Evolutionary conservation across 1,140 invertebrate species (phyloP).

Genomic region (Philopotamus ludificatus): DNA sequence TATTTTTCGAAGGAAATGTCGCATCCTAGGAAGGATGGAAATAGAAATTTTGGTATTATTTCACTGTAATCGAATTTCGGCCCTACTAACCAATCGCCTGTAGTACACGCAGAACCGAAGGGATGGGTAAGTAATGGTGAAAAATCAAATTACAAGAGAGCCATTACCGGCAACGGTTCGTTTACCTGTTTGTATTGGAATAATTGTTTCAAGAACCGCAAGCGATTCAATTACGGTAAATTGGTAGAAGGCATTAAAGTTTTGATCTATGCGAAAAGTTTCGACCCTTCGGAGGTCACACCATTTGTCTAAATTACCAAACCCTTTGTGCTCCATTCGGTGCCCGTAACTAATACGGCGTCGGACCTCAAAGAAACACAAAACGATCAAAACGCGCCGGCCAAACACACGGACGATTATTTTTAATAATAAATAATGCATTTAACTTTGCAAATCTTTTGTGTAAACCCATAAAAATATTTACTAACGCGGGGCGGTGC

Average conservation of each 20-base stretch:
- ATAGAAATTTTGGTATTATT: too few species aligned
- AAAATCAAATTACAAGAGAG: not conserved
- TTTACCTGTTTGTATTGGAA: not conserved
- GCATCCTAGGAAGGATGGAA: not conserved
- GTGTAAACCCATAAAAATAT: too few species aligned
- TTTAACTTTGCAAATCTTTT: not conserved
- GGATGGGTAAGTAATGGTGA: not conserved
- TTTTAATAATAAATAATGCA: not conserved
- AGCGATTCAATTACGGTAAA: slow-evolving; percentile 10
- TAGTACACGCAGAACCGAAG: too few species aligned
- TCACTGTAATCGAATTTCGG: not conserved
- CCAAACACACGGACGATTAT: too few species aligned
- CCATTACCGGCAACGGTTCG: not conserved
- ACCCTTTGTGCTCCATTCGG: not conserved
- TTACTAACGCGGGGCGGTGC: too few species aligned
- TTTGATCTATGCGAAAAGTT: slow-evolving; percentile 21
- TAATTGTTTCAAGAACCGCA: slow-evolving; percentile 1
- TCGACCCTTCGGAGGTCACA: slow-evolving; percentile 5
- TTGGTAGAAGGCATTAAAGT: slow-evolving; percentile 2
- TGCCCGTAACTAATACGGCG: not conserved
- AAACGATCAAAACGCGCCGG: too few species aligned
- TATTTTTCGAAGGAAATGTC: too few species aligned
- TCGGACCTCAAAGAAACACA: not conserved
- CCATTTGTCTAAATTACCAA: slow-evolving; percentile 20
- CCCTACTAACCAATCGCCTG: too few species aligned